Evolutionary conservation across 92 coral and sea anemone species (phyloP).

Genomic region (Isaurus tuberculatus): DNA sequence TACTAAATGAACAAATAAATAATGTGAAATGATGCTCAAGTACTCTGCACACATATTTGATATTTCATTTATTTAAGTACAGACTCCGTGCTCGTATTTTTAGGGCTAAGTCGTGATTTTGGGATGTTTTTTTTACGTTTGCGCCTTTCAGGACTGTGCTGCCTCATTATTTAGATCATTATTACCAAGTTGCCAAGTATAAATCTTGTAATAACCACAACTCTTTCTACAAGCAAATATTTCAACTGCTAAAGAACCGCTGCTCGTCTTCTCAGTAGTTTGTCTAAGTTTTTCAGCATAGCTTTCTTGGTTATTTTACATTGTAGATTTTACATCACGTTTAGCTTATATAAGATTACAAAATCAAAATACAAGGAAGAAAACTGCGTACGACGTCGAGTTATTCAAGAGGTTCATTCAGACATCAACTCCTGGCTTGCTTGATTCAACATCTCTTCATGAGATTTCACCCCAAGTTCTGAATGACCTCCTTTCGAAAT

Average conservation of each 20-base stretch:
- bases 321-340: too few relatives aligned
- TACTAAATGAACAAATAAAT: neutral
- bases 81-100: neutral
- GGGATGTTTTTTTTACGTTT: neutral
- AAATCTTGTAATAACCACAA: neutral
- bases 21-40: neutral
- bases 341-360: too few relatives aligned
- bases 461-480: too few relatives aligned
- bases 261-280: neutral
- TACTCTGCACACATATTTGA: conserved; percentile 13
- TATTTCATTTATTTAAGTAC: neutral
- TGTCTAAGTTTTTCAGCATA: neutral
- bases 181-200: neutral
- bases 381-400: too few relatives aligned
- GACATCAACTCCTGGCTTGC: too few relatives aligned
- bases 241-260: neutral
- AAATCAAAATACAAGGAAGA: too few relatives aligned
- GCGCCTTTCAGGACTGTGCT: neutral
- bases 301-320: too few relatives aligned
- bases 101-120: neutral
- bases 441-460: too few relatives aligned
- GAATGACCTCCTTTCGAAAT: too few relatives aligned
- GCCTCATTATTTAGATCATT: neutral
- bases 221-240: neutral
- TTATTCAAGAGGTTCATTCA: too few relatives aligned